Base-by-base conservation (phyloP, 2,888 invertebrate species). In the Pandemis cinnamomeana region DNA sequence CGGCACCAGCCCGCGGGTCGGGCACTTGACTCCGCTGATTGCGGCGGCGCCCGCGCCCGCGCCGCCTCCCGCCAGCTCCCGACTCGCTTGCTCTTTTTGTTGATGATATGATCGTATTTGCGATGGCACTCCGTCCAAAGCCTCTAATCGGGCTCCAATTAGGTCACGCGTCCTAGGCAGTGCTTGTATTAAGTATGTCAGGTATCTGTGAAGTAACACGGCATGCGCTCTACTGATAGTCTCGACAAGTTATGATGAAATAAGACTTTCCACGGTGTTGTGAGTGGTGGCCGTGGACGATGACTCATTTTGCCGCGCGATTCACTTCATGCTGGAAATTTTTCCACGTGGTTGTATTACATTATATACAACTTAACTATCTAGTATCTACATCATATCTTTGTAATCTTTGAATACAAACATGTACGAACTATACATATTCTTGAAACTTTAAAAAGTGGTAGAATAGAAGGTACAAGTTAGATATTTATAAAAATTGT, bases 11-110 rank as follows among this genome's bases (percentile, higher is more conserved):
- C 69, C 78, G 79, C 79, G 83, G 84, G 86, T 87, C 87, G 77
- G 74, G 82, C 86, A 86, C 84, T 86, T 87, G 85, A 87, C 84
- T 83, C 80, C 76, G 82, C 64, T 64, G 64, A 36, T 41, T 66
- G 55, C 67, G 53, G 13, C 66, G 51, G 58, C 42, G 55, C 13
- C 67, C 11, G 58, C 58, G 10, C 27, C 27, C 27, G 15, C 15
- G 15, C 15, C 53, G n/a, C 4, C 13, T n/a, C 5, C n/a, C 5
- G 4, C 51, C n/a, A 13, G 51, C 46, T 13, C n/a, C 51, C 51
- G 13, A 6, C 6, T 51, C 51, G 6, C 48, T 2, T 41, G 60
- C 60, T 27, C 13, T 7, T 61, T 7, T 20, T n/a, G 27, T 41
- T 61, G 13, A 41, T 41, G 58, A 11, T 58, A 27, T 11, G 58